A percentile compares a stretch with the other conserved stretches of the same genome.
These are phyloP conservation scores for Ceramica pisi DNA, from an alignment of 2,888 invertebrate species.

Conservation along the genomic window DNA sequence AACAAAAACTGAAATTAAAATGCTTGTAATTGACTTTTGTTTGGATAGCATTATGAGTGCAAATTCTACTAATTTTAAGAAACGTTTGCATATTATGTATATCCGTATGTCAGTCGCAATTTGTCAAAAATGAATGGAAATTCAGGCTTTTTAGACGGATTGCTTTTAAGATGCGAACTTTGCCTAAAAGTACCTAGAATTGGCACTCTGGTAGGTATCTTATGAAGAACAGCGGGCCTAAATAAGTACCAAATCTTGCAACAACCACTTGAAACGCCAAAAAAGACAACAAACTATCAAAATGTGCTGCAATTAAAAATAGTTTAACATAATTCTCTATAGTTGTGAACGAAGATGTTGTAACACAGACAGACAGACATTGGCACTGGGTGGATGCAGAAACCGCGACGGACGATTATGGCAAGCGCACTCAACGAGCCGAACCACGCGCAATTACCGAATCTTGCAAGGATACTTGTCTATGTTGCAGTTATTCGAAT, in stretches of 20 bases:
- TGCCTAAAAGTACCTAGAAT: no score
- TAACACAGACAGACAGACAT: slow-evolving; percentile 19
- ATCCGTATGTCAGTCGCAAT: no score
- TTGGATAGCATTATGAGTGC: no score
- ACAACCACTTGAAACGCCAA: slow-evolving; percentile 8
- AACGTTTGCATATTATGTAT: no score
- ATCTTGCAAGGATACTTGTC: slow-evolving; percentile 3
- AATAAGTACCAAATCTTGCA: slow-evolving; percentile 10
- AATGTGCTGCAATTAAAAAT: slow-evolving; percentile 8
- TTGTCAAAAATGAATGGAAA: no score
- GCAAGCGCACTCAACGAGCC: slow-evolving; percentile 20
- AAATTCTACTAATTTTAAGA: no score
- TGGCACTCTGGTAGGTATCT: not conserved
- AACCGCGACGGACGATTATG: slow-evolving; percentile 32
- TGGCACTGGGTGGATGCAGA: slow-evolving; percentile 28
- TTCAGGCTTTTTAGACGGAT: no score
- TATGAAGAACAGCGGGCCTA: not conserved
- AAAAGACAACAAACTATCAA: not conserved
- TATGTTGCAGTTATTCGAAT: slow-evolving; percentile 7
- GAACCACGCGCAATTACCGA: slow-evolving; percentile 26
- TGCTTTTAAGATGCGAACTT: no score
- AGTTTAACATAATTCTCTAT: not conserved
- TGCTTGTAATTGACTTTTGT: no score
- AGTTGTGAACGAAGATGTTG: not conserved
- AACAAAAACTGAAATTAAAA: no score